Conservation (phyloP, 2,888 invertebrate genomes). For the Drosophila nr. fundita region DNA sequence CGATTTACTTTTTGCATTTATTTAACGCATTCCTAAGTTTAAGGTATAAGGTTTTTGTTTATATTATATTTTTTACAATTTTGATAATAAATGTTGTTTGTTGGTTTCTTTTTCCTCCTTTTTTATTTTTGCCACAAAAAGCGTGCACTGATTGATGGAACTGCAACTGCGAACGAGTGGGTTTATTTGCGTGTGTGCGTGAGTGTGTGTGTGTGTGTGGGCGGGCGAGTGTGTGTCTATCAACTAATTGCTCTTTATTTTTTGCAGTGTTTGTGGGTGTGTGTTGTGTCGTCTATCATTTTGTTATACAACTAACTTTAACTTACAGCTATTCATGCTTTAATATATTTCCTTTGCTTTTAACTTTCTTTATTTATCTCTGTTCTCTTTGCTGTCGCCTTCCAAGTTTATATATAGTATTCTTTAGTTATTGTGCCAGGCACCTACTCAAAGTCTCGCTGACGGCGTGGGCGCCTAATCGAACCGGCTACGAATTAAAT, state of each 20-base stretch:
- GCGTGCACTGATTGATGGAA: slow-evolving; percentile 65
- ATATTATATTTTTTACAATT: slow-evolving; percentile 50
- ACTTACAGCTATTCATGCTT: slow-evolving; percentile 47
- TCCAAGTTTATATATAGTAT: slow-evolving; percentile 38
- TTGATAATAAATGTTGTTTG: slow-evolving; percentile 49
- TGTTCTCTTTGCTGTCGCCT: slow-evolving; percentile 32
- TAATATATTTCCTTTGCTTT: slow-evolving; percentile 24
- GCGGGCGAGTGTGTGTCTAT: slow-evolving; percentile 20
- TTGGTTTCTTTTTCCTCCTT: slow-evolving; percentile 25
- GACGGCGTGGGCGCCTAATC: slow-evolving; percentile 36
- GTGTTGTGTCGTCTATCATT: slow-evolving; percentile 32
- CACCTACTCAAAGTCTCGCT: slow-evolving; percentile 57
- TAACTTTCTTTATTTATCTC: slow-evolving; percentile 14
- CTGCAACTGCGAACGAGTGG: slow-evolving; percentile 39
- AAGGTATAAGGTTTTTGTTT: slow-evolving; percentile 51
- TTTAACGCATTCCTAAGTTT: slow-evolving; percentile 52
- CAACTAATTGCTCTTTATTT: slow-evolving; percentile 37
- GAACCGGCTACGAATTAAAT: slow-evolving; percentile 49
- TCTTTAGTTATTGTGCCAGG: slow-evolving; percentile 70
- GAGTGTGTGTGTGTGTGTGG: slow-evolving; percentile 7
- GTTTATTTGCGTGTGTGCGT: slow-evolving; percentile 9
- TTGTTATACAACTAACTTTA: slow-evolving; percentile 57
- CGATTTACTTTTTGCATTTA: slow-evolving; percentile 48
- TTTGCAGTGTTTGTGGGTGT: slow-evolving; percentile 35
- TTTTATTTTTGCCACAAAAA: slow-evolving; percentile 44